Evolutionary conservation across 2,797 vertebrate genomes (phyloP).

Genomic region (Onychomys leucogaster): DNA sequence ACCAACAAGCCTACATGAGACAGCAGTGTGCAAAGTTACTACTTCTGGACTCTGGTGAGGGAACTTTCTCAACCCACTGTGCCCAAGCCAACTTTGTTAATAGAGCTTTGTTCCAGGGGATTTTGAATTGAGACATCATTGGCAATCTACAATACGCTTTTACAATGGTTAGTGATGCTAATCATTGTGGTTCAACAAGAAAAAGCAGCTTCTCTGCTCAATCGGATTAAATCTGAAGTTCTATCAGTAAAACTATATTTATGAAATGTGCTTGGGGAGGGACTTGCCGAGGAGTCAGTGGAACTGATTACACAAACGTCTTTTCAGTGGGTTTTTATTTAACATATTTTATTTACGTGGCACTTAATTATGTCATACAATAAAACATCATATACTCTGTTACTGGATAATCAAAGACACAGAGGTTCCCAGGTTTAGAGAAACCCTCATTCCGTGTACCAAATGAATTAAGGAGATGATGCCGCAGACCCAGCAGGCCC

Average conservation of each 20-base stretch:
- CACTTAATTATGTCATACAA: not conserved
- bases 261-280: not conserved
- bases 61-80: not conserved
- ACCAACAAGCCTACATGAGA: not conserved
- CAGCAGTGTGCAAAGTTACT: not conserved
- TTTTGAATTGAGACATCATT: not conserved
- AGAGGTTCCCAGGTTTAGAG: not conserved
- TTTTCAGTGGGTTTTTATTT: not conserved
- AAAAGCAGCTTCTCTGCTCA: not conserved
- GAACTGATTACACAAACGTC: not conserved
- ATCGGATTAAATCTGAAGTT: not conserved
- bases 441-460: not conserved
- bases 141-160: not conserved
- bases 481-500: not conserved
- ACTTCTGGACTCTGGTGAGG: not conserved
- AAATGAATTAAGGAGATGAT: conserved; percentile 19
- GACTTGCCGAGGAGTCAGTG: not conserved
- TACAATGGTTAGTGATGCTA: not conserved
- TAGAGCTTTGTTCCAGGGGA: not conserved
- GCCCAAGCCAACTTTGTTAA: not conserved
- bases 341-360: not conserved
- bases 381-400: not conserved
- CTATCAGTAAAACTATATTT: not conserved
- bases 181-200: not conserved
- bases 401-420: not conserved